Conservation (phyloP, 2,888 invertebrate genomes). For the Eilema depressum region DNA sequence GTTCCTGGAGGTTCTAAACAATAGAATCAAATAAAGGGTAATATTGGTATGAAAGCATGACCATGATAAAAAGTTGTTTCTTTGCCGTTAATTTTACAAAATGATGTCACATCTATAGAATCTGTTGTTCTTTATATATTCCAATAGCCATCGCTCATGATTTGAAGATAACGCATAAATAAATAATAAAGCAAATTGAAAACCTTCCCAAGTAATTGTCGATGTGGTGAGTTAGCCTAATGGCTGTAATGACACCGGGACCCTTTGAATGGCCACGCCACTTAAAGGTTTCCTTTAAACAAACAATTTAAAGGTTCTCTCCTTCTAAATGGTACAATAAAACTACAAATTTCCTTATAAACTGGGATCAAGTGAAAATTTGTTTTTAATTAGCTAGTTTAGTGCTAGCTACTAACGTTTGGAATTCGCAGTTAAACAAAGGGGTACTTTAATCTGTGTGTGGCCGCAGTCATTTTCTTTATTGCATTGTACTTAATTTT, state of each 20-base stretch:
- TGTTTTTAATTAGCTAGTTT: slow-evolving; percentile 30
- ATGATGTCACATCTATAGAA: slow-evolving; percentile 52
- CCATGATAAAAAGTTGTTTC: neutral
- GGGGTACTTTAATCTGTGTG: slow-evolving; percentile 12
- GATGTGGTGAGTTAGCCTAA: slow-evolving; percentile 65
- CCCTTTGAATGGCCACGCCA: slow-evolving; percentile 71
- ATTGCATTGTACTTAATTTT: slow-evolving; percentile 13
- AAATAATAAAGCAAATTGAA: slow-evolving; percentile 86
- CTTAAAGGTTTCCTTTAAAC: slow-evolving; percentile 60
- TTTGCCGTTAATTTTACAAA: neutral
- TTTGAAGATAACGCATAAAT: slow-evolving; percentile 82
- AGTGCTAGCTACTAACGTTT: slow-evolving; percentile 20
- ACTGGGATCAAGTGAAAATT: slow-evolving; percentile 34
- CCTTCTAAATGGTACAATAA: slow-evolving; percentile 48
- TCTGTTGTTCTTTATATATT: slow-evolving; percentile 52
- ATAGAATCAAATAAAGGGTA: too few relatives aligned
- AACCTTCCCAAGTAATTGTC: slow-evolving; percentile 72
- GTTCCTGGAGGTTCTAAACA: neutral
- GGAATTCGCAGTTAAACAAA: slow-evolving; percentile 23
- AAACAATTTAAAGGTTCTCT: slow-evolving; percentile 56
- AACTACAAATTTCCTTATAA: slow-evolving; percentile 43
- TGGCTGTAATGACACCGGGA: slow-evolving; percentile 79
- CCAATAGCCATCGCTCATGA: slow-evolving; percentile 73
- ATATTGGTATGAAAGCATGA: neutral
- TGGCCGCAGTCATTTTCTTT: slow-evolving; percentile 3